Evolutionary conservation across 2,797 vertebrate species (phyloP), one percentile per base, ranked within the genome.

Genomic region (Smutsia gigantea): DNA sequence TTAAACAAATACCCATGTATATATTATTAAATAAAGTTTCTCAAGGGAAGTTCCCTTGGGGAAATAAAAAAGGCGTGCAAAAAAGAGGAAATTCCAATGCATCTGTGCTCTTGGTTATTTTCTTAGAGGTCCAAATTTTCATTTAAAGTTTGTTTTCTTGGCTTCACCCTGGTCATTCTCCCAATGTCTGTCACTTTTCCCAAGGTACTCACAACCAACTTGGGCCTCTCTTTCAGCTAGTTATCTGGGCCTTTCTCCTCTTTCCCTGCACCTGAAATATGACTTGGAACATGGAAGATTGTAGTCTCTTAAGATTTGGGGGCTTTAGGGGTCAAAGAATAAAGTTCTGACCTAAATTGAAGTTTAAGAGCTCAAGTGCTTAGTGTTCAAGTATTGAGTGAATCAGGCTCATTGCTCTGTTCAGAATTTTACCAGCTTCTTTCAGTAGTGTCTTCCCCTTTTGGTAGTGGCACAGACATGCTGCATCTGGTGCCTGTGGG

Each of bases 101-200:
- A 59, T 42, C 34, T 72, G 5, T 55, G 53, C 13, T 79, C 29
- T 87, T 88, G 19, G 64, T 69, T 84, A 88, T 59, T 96, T 95
- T 71, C 87, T 87, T 27, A 86, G 51, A 55, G 61, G 64, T 68
- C 90, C 59, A 96, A 77, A 82, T 61, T 19, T 97, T 96, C 42
- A 74, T 89, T 82, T 87, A 49, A 72, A 55, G 51, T 85, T 92
- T 82, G 34, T 78, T 90, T 96, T 71, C 77, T 64, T 92, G 78
- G 42, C 29, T 93, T 42, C 27, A 27, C 64, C 87, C 31, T 87
- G 51, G 25, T 84, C 39, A 81, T 4, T 42, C 61, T 92, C 18
- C 19, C 53, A 85, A 37, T 29, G 78, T 87, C 34, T 82, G 46
- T 82, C 51, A 53, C 78, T 95, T 91, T 19, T 7, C 14, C 34